Conservation (phyloP, 2,113 vertebrate genomes). For the Macrotus californicus region DNA sequence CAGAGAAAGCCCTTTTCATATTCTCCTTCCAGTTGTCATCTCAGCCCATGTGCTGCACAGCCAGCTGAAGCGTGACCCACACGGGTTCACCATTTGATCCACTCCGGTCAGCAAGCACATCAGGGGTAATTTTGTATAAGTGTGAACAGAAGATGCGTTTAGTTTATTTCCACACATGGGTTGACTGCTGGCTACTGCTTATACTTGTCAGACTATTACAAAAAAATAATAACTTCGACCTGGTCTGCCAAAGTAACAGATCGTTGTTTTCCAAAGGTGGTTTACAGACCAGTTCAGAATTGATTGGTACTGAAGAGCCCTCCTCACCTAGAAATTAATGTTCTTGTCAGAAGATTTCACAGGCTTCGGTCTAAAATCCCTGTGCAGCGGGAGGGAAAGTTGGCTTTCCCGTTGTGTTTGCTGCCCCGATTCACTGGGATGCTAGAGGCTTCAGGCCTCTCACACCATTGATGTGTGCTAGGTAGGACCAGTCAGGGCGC, state of each 20-base stretch:
- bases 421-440: neutral
- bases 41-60: neutral
- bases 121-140: neutral
- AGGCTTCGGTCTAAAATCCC: neutral
- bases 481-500: neutral
- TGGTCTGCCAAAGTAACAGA: neutral
- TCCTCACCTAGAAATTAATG: neutral
- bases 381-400: neutral
- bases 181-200: neutral
- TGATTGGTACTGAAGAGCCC: neutral
- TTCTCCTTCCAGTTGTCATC: neutral
- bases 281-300: slow-evolving; percentile 10
- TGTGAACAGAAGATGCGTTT: neutral
- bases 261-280: neutral
- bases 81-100: neutral
- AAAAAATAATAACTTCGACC: neutral
- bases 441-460: neutral
- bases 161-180: neutral
- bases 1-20: neutral
- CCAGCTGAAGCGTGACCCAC: neutral
- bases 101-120: neutral
- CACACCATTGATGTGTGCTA: neutral
- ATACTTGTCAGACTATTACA: neutral
- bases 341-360: neutral
- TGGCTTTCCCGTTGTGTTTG: neutral